Percentiles rank a stretch among this genome's conserved stretches.
Evolutionary conservation across 1,140 invertebrate species (phyloP).

Genomic region (Mamestra configurata): DNA sequence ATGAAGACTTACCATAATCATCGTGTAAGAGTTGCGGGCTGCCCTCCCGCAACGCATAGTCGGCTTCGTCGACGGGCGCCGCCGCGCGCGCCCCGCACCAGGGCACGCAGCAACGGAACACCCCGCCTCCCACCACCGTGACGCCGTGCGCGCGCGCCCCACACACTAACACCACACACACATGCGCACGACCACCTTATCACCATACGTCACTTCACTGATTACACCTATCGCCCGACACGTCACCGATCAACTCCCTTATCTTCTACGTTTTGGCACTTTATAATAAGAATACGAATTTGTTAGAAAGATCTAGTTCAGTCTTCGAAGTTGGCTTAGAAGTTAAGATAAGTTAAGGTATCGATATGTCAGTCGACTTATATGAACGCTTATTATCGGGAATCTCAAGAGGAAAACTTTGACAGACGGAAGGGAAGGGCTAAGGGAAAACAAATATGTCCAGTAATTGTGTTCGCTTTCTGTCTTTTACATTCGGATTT

Average conservation of each 20-base stretch:
- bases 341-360: slow-evolving; percentile 67
- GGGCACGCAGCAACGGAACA: slow-evolving; percentile 91
- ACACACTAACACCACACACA: slow-evolving; percentile 55
- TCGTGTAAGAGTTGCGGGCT: slow-evolving; percentile 75
- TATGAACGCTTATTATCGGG: slow-evolving; percentile 49
- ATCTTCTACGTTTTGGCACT: slow-evolving; percentile 65
- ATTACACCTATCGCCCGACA: background rate
- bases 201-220: slow-evolving; percentile 55
- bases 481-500: slow-evolving; percentile 12
- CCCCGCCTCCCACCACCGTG: slow-evolving; percentile 89
- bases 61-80: slow-evolving; percentile 85
- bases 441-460: slow-evolving; percentile 23
- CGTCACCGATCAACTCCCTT: slow-evolving; percentile 3
- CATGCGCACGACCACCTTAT: slow-evolving; percentile 40
- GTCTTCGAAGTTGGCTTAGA: slow-evolving; percentile 71
- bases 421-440: slow-evolving; percentile 16
- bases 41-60: slow-evolving; percentile 79
- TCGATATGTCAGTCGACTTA: slow-evolving; percentile 76
- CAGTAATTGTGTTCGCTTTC: slow-evolving; percentile 32
- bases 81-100: slow-evolving; percentile 90
- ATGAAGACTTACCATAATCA: slow-evolving; percentile 73
- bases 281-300: slow-evolving; percentile 55
- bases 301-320: slow-evolving; percentile 69
- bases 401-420: slow-evolving; percentile 38
- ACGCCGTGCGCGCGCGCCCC: slow-evolving; percentile 74